A percentile compares a stretch with the other conserved stretches of the same genome.
Conservation (phyloP, 92 coral and sea anemone genomes). For the Anthopleura xanthogrammica region DNA sequence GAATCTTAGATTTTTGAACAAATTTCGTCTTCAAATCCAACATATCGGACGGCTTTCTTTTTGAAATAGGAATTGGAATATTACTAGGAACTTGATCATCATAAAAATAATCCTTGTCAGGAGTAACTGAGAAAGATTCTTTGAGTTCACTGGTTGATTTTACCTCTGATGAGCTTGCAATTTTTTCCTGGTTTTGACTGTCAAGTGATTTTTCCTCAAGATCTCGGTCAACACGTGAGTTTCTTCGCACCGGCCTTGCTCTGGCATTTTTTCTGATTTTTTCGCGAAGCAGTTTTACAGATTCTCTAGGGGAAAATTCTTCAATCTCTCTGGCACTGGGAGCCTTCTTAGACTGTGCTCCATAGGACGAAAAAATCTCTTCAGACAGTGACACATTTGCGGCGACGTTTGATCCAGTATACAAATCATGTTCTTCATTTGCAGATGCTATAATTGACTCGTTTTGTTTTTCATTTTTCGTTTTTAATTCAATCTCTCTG, state of each 20-base stretch:
- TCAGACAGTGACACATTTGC: not conserved
- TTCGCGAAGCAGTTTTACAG: conserved; percentile 35
- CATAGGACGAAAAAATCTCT: conserved; percentile 34
- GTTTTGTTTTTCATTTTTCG: not conserved
- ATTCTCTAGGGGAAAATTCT: not conserved
- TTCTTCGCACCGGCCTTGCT: conserved; percentile 24
- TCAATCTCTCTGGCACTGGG: not conserved
- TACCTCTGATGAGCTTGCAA: not conserved
- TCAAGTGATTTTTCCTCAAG: not conserved
- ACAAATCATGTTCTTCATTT: not conserved
- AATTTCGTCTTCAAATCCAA: not conserved
- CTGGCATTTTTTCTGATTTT: conserved; percentile 29
- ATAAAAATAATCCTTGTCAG: not conserved
- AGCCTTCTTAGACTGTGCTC: conserved; percentile 8
- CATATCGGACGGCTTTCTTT: not conserved
- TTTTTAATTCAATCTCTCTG: not conserved
- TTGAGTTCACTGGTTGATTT: not conserved
- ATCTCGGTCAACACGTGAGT: not conserved
- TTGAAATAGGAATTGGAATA: not conserved
- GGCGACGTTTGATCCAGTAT: not conserved
- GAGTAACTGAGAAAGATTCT: not conserved
- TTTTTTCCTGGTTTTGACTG: not conserved
- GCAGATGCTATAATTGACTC: not conserved
- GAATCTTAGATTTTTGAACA: conserved; percentile 14
- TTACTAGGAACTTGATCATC: not conserved